Conservation (phyloP, 2,888 invertebrate genomes). For the Hypolimnas misippus region DNA sequence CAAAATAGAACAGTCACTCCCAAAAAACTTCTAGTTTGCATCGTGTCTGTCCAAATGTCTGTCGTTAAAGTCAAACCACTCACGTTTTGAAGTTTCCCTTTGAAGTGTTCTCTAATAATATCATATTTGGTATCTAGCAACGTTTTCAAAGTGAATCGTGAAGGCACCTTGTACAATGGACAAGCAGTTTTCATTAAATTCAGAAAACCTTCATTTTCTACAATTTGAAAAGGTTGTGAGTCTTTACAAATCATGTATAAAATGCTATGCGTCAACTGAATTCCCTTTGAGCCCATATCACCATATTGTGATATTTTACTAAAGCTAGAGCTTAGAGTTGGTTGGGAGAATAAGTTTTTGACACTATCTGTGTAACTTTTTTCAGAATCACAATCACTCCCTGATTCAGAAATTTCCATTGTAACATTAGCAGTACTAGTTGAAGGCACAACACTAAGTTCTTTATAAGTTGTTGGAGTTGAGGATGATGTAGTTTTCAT, state of each 20-base stretch:
- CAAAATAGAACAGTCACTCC: background rate
- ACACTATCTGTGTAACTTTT: no score
- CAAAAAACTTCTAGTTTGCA: background rate
- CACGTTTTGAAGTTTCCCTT: background rate
- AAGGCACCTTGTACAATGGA: background rate
- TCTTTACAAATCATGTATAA: conserved; percentile 37
- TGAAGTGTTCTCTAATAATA: background rate
- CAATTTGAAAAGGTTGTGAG: conserved; percentile 38
- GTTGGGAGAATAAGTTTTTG: no score
- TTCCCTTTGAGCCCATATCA: no score
- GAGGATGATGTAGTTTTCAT: no score
- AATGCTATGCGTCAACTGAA: conserved; percentile 12
- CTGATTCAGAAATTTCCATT: no score
- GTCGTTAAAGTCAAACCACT: background rate
- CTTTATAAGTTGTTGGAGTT: no score
- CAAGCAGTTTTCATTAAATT: conserved; percentile 30
- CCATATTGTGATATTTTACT: no score
- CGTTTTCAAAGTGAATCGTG: background rate
- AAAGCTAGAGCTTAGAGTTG: no score
- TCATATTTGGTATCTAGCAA: background rate
- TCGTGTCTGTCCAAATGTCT: background rate
- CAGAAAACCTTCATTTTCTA: conserved; percentile 39
- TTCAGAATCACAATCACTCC: no score
- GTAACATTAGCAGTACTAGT: no score
- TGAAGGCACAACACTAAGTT: no score